These are phyloP conservation scores for Sminthurides aquaticus DNA, from an alignment of 2,888 invertebrate species.

Conservation along the genomic window DNA sequence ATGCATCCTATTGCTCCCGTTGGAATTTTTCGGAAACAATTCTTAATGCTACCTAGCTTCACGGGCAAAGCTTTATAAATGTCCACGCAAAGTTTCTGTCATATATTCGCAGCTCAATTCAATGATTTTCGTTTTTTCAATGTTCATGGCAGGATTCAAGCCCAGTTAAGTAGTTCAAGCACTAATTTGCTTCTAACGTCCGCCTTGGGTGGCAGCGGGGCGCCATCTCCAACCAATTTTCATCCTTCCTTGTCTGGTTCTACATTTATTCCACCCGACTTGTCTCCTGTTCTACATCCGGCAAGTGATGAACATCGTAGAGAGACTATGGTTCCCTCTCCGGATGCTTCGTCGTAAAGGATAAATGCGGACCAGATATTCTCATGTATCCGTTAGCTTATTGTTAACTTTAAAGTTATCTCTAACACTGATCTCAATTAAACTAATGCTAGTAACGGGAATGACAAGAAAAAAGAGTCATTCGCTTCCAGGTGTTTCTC, in stretches of 20 bases:
- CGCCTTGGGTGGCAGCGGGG: constrained; percentile 25
- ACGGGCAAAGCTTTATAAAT: no score
- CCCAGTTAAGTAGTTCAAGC: constrained; percentile 37
- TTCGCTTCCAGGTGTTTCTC: no score
- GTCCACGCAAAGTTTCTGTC: constrained; percentile 8
- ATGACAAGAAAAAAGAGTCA: no score
- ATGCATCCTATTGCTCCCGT: no score
- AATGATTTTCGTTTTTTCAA: constrained; percentile 2
- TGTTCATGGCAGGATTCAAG: constrained; percentile 28
- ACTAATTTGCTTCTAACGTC: constrained; percentile 31
- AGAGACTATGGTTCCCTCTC: constrained; percentile 9
- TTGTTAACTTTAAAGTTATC: no score
- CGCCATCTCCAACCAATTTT: constrained; percentile 18
- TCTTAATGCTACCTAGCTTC: no score
- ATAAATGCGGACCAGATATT: no score
- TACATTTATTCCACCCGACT: not conserved
- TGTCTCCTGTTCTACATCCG: constrained; percentile 12
- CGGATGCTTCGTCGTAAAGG: not conserved
- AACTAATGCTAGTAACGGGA: no score
- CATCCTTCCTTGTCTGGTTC: constrained; percentile 2
- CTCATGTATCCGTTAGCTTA: no score
- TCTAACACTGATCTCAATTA: no score
- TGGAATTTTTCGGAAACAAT: no score
- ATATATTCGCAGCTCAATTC: not conserved
- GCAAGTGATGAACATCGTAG: not conserved